phyloP scores from a whole-genome alignment of 2,797 vertebrate genomes.

The Chelon labrosus region DNA sequence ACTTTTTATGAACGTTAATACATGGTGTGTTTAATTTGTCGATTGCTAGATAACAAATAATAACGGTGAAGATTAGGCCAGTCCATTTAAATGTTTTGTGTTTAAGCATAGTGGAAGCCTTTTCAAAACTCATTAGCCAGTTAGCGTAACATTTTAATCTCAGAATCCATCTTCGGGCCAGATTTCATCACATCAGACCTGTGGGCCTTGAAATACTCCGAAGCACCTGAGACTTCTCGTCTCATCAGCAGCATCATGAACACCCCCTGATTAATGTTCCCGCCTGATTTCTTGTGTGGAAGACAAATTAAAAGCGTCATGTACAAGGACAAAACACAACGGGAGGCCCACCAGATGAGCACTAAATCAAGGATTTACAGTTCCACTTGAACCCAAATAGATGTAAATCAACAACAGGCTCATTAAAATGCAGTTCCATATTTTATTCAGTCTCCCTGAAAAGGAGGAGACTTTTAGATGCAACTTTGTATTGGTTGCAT shows the following conservation, averaged over 20 bases:
- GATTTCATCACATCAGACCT: constrained; percentile 39
- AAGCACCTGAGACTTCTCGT: background rate
- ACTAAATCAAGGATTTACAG: background rate
- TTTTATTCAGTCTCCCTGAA: background rate
- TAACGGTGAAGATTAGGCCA: background rate
- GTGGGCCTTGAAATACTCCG: constrained; percentile 22
- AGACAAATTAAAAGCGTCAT: constrained; percentile 21
- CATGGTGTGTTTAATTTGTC: background rate
- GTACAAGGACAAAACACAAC: constrained; percentile 3
- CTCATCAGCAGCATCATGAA: constrained; percentile 4
- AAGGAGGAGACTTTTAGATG: background rate
- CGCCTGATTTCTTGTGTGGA: constrained; percentile 10
- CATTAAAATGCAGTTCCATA: background rate
- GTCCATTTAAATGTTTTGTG: background rate
- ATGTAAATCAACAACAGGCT: background rate
- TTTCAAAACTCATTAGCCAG: constrained; percentile 20
- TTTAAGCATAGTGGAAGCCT: background rate
- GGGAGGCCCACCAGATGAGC: background rate
- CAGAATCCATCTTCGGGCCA: constrained; percentile 47
- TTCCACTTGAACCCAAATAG: background rate
- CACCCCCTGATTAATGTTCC: constrained; percentile 23
- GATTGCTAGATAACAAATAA: background rate
- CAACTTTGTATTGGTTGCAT: background rate
- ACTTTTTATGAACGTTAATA: background rate
- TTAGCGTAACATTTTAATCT: constrained; percentile 37